Evolutionary conservation across 2,113 vertebrate species (phyloP).

Genomic region (Phrynosoma blainvillii): DNA sequence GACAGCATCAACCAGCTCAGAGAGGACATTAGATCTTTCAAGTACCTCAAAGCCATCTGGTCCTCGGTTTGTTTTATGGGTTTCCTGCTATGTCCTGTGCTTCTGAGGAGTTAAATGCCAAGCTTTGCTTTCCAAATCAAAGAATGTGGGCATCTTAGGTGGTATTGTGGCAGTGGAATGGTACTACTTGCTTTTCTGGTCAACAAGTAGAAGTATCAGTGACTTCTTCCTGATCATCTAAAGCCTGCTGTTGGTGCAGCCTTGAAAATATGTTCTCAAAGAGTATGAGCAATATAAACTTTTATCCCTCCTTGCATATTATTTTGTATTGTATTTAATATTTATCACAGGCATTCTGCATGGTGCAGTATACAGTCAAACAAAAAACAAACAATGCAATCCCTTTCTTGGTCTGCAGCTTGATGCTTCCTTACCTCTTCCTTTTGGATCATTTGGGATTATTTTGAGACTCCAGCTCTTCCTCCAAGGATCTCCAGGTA

Average conservation of each 20-base stretch:
- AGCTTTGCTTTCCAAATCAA: not conserved
- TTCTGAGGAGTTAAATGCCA: not conserved
- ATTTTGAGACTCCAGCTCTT: not conserved
- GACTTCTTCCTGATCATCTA: not conserved
- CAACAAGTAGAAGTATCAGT: not conserved
- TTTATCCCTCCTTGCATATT: not conserved
- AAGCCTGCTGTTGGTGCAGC: not conserved
- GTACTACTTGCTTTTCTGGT: not conserved
- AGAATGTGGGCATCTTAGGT: not conserved
- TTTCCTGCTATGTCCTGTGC: not conserved
- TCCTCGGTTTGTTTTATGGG: too few species aligned
- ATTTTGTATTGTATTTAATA: too few species aligned
- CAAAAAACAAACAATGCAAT: not conserved
- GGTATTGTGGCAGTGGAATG: too few species aligned
- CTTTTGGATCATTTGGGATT: not conserved
- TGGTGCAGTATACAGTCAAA: not conserved
- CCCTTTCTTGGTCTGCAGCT: not conserved
- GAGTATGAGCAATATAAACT: not conserved
- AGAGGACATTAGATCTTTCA: not conserved
- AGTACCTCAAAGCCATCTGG: not conserved
- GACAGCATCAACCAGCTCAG: not conserved
- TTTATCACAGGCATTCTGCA: not conserved
- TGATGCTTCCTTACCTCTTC: not conserved
- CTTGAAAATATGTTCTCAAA: not conserved
- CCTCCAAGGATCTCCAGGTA: not conserved